Base-by-base conservation (phyloP, 1,140 invertebrate species). In the Tetramorium parvispinum region DNA sequence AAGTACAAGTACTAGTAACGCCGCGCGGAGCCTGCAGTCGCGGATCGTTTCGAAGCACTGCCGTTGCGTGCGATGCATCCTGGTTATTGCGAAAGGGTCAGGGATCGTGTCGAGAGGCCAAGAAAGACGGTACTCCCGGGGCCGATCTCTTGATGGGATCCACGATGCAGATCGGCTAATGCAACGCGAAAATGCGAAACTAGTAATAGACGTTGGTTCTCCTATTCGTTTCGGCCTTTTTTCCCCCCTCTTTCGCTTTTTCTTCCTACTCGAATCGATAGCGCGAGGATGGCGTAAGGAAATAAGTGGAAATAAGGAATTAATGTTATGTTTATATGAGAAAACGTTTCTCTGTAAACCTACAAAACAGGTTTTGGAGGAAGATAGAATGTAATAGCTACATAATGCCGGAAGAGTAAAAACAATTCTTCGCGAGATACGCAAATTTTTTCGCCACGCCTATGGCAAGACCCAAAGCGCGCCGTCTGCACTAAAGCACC, bases 141-240 rank as follows among this genome's bases (percentile, higher is more conserved):
- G 76, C 79, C 89, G 79, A 83, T 79, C 88, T 85, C 85, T 90
- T 87, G 61, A 89, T 85, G 85, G 88, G 89, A 90, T 90, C 85
- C 81, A 65, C 88, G 85, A 87, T 89, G 89, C 89, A 89, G 89
- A 89, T 90, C 85, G 87, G 68, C 55, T 75, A 53, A 59, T 63
- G 77, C 70, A 89, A 89, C 88, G 87, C 75, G 87, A 85, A 88
- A 89, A 89, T 75, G 68, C 66, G 27, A 83, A 73, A 73, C 46
- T 59, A 46, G 68, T 37, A 59, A 83, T 83, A 75, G 79, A 46
- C 70, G 79, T 27, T 59, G 63, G 11, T 18, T 40, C 68, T 75
- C 46, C 55, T 59, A 57, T 57, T 71, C 65, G 49, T 71, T 81
- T 71, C 32, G 21, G 27, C 3, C 51, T 46, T 71, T 81, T 53